Evolutionary conservation across 2,888 invertebrate genomes (phyloP).

Genomic region (Merodon equestris): DNA sequence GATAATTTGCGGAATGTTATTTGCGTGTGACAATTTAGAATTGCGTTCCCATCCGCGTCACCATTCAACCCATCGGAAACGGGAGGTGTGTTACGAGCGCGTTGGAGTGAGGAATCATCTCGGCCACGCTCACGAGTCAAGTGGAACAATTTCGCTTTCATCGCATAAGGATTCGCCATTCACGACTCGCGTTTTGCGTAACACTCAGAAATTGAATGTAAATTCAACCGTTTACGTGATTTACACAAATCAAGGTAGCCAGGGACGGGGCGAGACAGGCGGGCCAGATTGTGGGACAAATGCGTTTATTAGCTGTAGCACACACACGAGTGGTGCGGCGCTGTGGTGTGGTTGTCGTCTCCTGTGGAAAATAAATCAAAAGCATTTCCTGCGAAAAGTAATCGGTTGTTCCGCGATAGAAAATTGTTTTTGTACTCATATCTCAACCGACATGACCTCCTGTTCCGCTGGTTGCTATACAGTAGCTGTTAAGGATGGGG

Average conservation of each 20-base stretch:
- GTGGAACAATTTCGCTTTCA: slow-evolving; percentile 40
- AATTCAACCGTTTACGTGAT: slow-evolving; percentile 64
- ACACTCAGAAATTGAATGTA: slow-evolving; percentile 52
- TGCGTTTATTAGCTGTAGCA: slow-evolving; percentile 26
- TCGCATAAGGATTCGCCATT: slow-evolving; percentile 21
- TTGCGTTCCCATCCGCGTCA: neutral
- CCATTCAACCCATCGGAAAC: neutral
- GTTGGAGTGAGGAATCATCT: neutral
- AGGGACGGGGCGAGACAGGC: slow-evolving; percentile 32
- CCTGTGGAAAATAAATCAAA: slow-evolving; percentile 65
- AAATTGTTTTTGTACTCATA: slow-evolving; percentile 59
- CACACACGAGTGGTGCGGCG: neutral
- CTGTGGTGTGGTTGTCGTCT: slow-evolving; percentile 33
- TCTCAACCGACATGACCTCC: slow-evolving; percentile 28
- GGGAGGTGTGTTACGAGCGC: too few relatives aligned
- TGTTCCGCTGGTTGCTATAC: too few relatives aligned
- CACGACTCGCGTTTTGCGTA: neutral
- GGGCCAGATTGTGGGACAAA: slow-evolving; percentile 55
- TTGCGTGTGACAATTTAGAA: slow-evolving; percentile 45
- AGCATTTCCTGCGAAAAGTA: slow-evolving; percentile 62
- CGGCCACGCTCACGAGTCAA: slow-evolving; percentile 29
- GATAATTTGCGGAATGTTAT: slow-evolving; percentile 54
- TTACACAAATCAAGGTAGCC: slow-evolving; percentile 57
- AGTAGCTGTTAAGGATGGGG: too few relatives aligned
- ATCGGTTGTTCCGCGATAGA: slow-evolving; percentile 60